These are phyloP conservation scores for Eilema griseolum DNA, from an alignment of 2,888 invertebrate species.

Conservation along the genomic window DNA sequence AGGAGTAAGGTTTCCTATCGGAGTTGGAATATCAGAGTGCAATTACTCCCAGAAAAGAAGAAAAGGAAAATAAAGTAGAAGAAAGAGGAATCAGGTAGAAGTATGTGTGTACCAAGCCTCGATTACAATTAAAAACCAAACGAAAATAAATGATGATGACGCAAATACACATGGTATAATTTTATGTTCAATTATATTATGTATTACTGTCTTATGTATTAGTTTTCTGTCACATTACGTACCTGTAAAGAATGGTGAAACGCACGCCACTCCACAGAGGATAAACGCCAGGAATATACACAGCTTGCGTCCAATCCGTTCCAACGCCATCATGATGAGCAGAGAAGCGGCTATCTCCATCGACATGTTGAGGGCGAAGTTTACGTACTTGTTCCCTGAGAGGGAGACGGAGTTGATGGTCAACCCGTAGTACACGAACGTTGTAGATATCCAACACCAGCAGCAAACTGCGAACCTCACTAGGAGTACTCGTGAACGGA, in stretches of 20 bases:
- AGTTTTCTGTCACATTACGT: too few species aligned
- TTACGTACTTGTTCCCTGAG: conserved; percentile 91
- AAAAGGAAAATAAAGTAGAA: too few species aligned
- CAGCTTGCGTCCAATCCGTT: conserved; percentile 74
- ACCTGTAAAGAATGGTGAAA: conserved; percentile 73
- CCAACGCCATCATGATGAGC: conserved; percentile 79
- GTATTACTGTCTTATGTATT: too few species aligned
- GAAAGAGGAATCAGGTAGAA: too few species aligned
- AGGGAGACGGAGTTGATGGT: conserved; percentile 92
- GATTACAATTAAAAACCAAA: too few species aligned
- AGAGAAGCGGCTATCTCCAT: conserved; percentile 82
- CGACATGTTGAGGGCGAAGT: conserved; percentile 87
- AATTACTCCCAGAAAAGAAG: too few species aligned
- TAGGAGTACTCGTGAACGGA: conserved; percentile 68
- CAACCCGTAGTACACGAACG: conserved; percentile 93
- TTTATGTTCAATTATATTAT: too few species aligned
- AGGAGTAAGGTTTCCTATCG: too few species aligned
- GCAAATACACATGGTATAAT: too few species aligned
- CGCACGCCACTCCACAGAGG: conserved; percentile 73
- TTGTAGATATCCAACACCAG: conserved; percentile 91
- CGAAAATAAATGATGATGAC: too few species aligned
- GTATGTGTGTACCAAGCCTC: too few species aligned
- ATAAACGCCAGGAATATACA: conserved; percentile 74
- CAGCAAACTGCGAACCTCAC: conserved; percentile 66
- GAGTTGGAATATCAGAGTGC: too few species aligned